Conservation (phyloP, 2,888 invertebrate species). For the Acheta domesticus region DNA sequence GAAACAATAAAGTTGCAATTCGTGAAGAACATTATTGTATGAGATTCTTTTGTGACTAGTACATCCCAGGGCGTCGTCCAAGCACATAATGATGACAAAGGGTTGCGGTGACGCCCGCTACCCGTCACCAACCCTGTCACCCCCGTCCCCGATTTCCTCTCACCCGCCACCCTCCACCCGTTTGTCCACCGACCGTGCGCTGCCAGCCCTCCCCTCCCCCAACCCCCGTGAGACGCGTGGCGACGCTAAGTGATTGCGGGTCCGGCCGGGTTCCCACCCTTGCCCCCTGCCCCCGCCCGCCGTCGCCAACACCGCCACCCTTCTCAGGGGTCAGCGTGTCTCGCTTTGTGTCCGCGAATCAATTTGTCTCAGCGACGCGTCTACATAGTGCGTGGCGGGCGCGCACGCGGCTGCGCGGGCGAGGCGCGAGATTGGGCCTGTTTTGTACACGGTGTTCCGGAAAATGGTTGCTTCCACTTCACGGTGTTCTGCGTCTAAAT, state of each 20-base stretch:
- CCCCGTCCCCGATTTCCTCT: too few species aligned
- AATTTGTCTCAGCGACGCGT: background rate
- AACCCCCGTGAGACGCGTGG: background rate
- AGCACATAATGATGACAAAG: too few species aligned
- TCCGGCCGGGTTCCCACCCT: background rate
- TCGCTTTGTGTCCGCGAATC: background rate
- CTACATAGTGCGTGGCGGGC: background rate
- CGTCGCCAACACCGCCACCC: background rate
- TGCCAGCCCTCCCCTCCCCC: background rate
- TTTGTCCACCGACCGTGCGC: too few species aligned
- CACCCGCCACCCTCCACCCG: too few species aligned
- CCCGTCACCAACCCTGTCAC: too few species aligned
- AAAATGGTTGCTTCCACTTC: too few species aligned
- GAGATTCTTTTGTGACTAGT: too few species aligned
- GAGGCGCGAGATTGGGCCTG: background rate
- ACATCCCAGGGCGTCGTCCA: too few species aligned
- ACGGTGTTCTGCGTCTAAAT: too few species aligned
- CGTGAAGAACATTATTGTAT: too few species aligned
- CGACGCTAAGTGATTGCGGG: constrained; percentile 8
- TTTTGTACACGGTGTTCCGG: background rate
- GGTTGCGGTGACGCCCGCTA: too few species aligned
- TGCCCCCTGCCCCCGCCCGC: background rate
- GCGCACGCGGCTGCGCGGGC: background rate
- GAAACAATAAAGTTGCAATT: too few species aligned
- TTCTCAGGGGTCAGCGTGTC: background rate